These are phyloP conservation scores for Zeuzera pyrina DNA, from an alignment of 2,888 invertebrate genomes.

Conservation along the genomic window DNA sequence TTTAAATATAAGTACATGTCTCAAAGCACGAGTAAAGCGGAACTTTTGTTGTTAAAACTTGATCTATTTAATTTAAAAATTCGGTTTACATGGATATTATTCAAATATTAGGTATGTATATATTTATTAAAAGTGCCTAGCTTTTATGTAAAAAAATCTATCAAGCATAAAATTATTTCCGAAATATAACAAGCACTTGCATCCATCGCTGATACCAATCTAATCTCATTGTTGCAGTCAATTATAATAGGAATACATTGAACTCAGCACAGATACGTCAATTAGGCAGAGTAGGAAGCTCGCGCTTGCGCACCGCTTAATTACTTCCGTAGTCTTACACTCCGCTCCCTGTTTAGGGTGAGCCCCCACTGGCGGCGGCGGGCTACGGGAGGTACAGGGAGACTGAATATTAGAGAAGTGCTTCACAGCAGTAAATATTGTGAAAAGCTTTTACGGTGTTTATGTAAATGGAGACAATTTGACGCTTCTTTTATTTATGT, in stretches of 20 bases:
- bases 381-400: too few species aligned
- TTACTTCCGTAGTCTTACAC: slow-evolving; percentile 47
- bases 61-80: too few species aligned
- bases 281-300: slow-evolving; percentile 53
- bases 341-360: slow-evolving; percentile 12
- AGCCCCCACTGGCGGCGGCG: slow-evolving; percentile 4
- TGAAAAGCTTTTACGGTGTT: slow-evolving; percentile 7
- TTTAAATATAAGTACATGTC: too few species aligned
- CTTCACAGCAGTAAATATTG: too few species aligned
- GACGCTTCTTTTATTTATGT: too few species aligned
- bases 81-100: not conserved
- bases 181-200: too few species aligned
- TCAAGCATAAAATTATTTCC: too few species aligned
- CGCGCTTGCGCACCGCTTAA: slow-evolving; percentile 62
- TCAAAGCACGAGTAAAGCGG: too few species aligned
- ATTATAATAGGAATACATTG: slow-evolving; percentile 56
- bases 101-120: not conserved
- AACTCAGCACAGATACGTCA: slow-evolving; percentile 55
- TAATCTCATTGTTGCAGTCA: slow-evolving; percentile 41
- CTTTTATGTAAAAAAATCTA: not conserved
- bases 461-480: slow-evolving; percentile 11
- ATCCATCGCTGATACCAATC: slow-evolving; percentile 26
- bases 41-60: too few species aligned
- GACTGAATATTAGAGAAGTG: too few species aligned
- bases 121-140: not conserved